These are phyloP conservation scores for Nomada fucata DNA, from an alignment of 2,888 invertebrate species.

Conservation along the genomic window DNA sequence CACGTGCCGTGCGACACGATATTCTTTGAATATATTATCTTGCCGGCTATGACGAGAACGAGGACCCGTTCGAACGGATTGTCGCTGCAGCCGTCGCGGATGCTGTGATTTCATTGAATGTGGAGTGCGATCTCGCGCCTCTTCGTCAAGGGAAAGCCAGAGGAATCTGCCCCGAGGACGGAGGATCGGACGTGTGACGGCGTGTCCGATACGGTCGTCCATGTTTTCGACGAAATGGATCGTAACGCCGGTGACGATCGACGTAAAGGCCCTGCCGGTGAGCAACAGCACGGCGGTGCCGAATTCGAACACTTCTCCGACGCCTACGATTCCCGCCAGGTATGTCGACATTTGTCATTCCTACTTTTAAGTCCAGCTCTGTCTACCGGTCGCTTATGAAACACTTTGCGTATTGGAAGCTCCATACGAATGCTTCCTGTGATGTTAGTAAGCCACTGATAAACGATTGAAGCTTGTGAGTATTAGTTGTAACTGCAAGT, in stretches of 20 bases:
- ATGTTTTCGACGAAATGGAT: slow-evolving; percentile 83
- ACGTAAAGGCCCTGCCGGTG: slow-evolving; percentile 77
- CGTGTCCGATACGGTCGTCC: slow-evolving; percentile 76
- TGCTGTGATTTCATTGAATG: slow-evolving; percentile 80
- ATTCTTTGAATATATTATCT: slow-evolving; percentile 10
- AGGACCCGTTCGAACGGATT: slow-evolving; percentile 64
- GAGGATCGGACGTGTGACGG: slow-evolving; percentile 72
- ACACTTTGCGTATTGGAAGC: not conserved
- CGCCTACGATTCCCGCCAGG: slow-evolving; percentile 81
- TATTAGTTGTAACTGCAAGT: not conserved
- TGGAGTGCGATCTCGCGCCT: slow-evolving; percentile 83
- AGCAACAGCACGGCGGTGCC: slow-evolving; percentile 71
- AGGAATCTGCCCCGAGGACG: slow-evolving; percentile 51
- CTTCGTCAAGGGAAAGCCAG: slow-evolving; percentile 78
- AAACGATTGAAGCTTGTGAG: not conserved
- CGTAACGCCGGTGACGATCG: slow-evolving; percentile 82
- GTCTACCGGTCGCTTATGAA: not conserved
- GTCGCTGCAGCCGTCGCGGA: slow-evolving; percentile 52
- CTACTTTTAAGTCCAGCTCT: not conserved
- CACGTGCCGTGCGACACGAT: slow-evolving; percentile 8
- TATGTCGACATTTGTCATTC: slow-evolving; percentile 54
- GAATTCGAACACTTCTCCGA: slow-evolving; percentile 79
- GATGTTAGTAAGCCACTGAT: not conserved
- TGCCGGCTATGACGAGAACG: slow-evolving; percentile 73
- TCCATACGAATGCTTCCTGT: not conserved